phyloP scores from a whole-genome alignment of 1,140 invertebrate species.

The Listronotus bonariensis region DNA sequence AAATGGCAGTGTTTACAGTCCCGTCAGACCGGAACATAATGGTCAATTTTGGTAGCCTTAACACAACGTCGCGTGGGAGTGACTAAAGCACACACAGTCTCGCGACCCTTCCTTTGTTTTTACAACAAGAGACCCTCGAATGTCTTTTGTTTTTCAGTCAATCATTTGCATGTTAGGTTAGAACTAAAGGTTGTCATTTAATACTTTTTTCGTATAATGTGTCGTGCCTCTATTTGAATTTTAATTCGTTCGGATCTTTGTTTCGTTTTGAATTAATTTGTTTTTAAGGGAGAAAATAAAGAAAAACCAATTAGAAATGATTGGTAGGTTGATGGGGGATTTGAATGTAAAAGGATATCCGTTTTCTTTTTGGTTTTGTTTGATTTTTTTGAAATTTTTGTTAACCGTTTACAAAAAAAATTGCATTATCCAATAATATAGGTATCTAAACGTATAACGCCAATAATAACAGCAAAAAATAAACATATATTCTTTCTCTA shows the following conservation, averaged over 20 bases:
- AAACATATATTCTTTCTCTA: too few species aligned
- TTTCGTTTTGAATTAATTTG: constrained; percentile 1
- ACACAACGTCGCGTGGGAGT: constrained; percentile 18
- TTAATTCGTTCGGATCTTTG: constrained; percentile 8
- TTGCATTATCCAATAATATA: too few species aligned
- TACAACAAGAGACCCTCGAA: constrained; percentile 16
- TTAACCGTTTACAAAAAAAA: too few species aligned
- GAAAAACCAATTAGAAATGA: not conserved
- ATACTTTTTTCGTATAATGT: constrained; percentile 22
- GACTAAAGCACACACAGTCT: constrained; percentile 20
- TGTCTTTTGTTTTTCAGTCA: constrained; percentile 28
- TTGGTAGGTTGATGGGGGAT: too few species aligned
- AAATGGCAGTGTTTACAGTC: too few species aligned
- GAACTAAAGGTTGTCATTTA: constrained; percentile 21
- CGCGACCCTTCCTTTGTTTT: constrained; percentile 29
- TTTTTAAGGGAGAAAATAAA: not conserved
- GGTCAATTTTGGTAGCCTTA: not conserved
- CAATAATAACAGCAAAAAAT: too few species aligned
- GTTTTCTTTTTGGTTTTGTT: too few species aligned
- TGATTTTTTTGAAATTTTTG: too few species aligned
- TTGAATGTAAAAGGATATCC: too few species aligned
- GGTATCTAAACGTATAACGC: too few species aligned
- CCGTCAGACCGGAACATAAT: too few species aligned
- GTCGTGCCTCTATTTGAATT: constrained; percentile 2
- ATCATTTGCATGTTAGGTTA: constrained; percentile 29